Base-by-base conservation (phyloP, 1,140 invertebrate genomes). In the Drosophila triauraria region DNA sequence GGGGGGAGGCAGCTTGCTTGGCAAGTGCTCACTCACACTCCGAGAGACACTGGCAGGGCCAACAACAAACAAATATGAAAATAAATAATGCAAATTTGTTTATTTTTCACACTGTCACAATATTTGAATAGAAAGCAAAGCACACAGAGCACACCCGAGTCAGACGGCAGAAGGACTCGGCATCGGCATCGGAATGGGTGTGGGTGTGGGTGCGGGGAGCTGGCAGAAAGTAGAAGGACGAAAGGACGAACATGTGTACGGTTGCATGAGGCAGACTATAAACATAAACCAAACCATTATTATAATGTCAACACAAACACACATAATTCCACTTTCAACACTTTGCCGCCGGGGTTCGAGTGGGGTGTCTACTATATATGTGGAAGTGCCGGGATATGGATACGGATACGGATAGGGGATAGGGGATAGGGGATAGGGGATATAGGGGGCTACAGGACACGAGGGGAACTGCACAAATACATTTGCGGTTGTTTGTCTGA, bases 201-300 rank as follows among this genome's bases (percentile, higher is more conserved):
- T 54, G n/a, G 17, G 32, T 8, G 32, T 10, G 9, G 30, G 30
- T 7, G 30, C 6, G 7, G 32, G 32, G 32, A 9, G 3, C 2
- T 9, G 32, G 7, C 2, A 35, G 35, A 25, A 40, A 25, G 23
- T 17, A 25, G 13, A 40, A 48, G 32, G 32, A 44, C 27, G 57
- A 23, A 53, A 68, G 74, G 72, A 69, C 64, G 74, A 68, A 63
- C 75, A 77, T 71, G 77, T 60, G 75, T 69, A 67, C 50, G 63
- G 51, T 44, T 82, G 80, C 74, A 82, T 83, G 70, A 60, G 70
- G 61, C 61, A 83, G 80, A 83, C 80, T 83, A 83, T 83, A 83
- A 83, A 83, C 80, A 83, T 82, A 82, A 83, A 83, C 80, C 80
- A 83, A 82, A 83, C 80, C 80, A 83, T 83, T 83, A 83, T 83